Evolutionary conservation across 2,888 invertebrate species (phyloP).

Genomic region (Pristionchus exspectatus): DNA sequence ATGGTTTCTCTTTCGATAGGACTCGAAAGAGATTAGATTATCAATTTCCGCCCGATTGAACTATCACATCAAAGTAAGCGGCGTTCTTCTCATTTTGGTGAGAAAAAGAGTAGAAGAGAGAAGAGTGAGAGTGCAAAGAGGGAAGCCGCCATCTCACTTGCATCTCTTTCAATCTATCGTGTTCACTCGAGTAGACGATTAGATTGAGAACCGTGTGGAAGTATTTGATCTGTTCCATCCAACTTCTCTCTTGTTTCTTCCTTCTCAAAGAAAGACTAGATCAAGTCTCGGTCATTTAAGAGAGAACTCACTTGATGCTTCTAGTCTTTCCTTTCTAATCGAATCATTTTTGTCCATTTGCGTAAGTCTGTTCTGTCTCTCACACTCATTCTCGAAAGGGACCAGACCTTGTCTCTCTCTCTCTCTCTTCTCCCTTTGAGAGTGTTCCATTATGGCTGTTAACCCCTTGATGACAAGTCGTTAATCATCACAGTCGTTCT

Average conservation of each 20-base stretch:
- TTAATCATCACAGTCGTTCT: conserved; percentile 10
- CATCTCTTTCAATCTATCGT: background rate
- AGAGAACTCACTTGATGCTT: background rate
- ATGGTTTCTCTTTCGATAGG: background rate
- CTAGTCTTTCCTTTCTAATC: background rate
- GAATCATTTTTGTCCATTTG: conserved; percentile 45
- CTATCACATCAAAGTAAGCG: conserved; percentile 9
- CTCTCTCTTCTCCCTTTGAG: background rate
- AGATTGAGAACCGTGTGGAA: background rate
- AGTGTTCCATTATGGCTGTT: conserved; percentile 38
- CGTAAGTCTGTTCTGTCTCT: background rate
- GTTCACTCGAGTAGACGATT: background rate
- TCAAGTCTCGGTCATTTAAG: conserved; percentile 20
- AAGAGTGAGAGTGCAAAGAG: background rate
- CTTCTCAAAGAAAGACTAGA: background rate
- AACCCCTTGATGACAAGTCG: conserved; percentile 25
- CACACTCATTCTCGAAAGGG: background rate
- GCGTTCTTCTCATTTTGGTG: background rate
- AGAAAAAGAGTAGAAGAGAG: background rate
- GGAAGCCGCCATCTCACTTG: background rate
- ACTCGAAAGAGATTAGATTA: background rate
- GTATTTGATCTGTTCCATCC: background rate
- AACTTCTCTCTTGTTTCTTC: background rate
- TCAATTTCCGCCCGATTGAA: background rate
- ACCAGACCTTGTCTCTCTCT: background rate